A percentile compares a stretch with the other conserved stretches of the same genome.
phyloP scores from a whole-genome alignment of 2,888 invertebrate genomes.

The Eupeodes luniger region DNA sequence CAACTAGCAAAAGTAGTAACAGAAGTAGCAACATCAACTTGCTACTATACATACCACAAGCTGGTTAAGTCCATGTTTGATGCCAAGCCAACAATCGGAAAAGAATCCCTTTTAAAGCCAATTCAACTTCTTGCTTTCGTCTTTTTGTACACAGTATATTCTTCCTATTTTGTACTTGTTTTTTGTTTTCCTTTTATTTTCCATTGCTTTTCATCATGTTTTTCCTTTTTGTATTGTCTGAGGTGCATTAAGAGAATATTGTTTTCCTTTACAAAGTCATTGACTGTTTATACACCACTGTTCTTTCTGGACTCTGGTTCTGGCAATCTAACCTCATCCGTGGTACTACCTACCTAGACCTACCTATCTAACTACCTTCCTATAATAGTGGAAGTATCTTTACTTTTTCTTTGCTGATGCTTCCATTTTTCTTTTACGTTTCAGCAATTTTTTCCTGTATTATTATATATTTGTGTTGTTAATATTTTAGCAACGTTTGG shows the following conservation, averaged over 20 bases:
- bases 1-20: neutral
- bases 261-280: slow-evolving; percentile 44
- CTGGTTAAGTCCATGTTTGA: slow-evolving; percentile 19
- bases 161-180: slow-evolving; percentile 16
- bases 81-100: neutral
- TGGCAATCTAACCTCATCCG: neutral
- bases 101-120: slow-evolving; percentile 36
- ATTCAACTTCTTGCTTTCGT: slow-evolving; percentile 16
- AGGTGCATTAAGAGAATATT: slow-evolving; percentile 19
- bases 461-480: neutral
- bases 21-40: neutral
- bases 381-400: slow-evolving; percentile 1
- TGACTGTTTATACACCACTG: slow-evolving; percentile 30
- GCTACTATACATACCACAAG: neutral
- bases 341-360: too few relatives aligned
- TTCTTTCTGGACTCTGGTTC: neutral
- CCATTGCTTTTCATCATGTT: neutral
- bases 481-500: slow-evolving; percentile 1
- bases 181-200: neutral
- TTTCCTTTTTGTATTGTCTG: slow-evolving; percentile 33
- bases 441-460: slow-evolving; percentile 20
- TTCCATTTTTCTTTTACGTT: neutral
- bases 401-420: too few relatives aligned
- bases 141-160: neutral
- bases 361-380: neutral